A percentile compares a stretch with the other conserved stretches of the same genome.
Evolutionary conservation across 2,888 invertebrate genomes (phyloP).

Genomic region (Pseudococcus longispinus): DNA sequence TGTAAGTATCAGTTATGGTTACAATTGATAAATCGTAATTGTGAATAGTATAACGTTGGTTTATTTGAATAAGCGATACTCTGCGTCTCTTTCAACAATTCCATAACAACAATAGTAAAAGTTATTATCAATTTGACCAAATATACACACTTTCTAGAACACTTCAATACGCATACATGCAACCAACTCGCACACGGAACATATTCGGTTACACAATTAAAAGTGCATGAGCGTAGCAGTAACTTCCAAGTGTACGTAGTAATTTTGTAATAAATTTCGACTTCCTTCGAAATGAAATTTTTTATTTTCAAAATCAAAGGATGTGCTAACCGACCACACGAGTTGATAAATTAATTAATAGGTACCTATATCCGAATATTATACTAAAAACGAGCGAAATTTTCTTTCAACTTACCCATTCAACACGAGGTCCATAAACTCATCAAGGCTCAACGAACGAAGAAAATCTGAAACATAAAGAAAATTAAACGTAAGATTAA

Average conservation of each 20-base stretch:
- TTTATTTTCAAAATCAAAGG: neutral
- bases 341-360: neutral
- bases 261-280: neutral
- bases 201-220: conserved; percentile 1
- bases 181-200: neutral
- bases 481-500: neutral
- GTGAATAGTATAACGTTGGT: conserved; percentile 19
- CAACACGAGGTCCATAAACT: neutral
- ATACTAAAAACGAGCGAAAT: neutral
- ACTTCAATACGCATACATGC: neutral
- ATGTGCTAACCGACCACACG: neutral
- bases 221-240: neutral
- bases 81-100: neutral
- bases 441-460: neutral
- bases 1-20: conserved; percentile 20
- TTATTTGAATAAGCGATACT: conserved; percentile 19
- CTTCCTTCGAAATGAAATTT: neutral
- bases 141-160: conserved; percentile 29
- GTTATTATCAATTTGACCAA: conserved; percentile 32
- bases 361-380: neutral
- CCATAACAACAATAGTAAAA: conserved; percentile 20
- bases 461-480: neutral
- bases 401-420: conserved; percentile 14
- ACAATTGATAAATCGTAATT: conserved; percentile 30
- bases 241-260: neutral